These are phyloP conservation scores for Prosopocoilus inquinatus DNA, from an alignment of 2,888 invertebrate genomes.

Conservation along the genomic window DNA sequence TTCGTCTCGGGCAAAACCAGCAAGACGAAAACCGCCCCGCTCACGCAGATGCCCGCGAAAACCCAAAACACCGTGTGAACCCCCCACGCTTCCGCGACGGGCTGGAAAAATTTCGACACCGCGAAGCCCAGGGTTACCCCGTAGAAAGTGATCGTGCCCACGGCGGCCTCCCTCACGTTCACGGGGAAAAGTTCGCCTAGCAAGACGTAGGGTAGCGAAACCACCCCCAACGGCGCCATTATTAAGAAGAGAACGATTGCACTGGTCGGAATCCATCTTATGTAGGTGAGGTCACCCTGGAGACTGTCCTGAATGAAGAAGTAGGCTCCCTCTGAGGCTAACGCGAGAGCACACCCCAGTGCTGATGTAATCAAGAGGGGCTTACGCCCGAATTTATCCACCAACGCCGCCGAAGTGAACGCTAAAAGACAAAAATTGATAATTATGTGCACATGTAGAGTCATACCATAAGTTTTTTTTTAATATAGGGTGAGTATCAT, in stretches of 20 bases:
- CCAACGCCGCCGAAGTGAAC: slow-evolving; percentile 36
- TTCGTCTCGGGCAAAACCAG: slow-evolving; percentile 63
- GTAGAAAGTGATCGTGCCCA: slow-evolving; percentile 58
- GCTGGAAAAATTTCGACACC: slow-evolving; percentile 61
- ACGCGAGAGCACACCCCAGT: slow-evolving; percentile 54
- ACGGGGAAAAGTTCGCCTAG: slow-evolving; percentile 65
- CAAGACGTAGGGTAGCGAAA: slow-evolving; percentile 61
- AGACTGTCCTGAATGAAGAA: slow-evolving; percentile 56
- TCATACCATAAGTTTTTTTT: too few species aligned
- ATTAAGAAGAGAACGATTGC: slow-evolving; percentile 60
- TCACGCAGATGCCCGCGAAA: slow-evolving; percentile 56
- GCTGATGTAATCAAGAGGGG: slow-evolving; percentile 57
- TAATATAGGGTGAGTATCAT: too few species aligned
- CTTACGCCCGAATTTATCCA: slow-evolving; percentile 57
- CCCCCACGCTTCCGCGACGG: slow-evolving; percentile 56
- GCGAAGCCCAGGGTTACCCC: slow-evolving; percentile 58
- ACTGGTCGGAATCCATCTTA: slow-evolving; percentile 56
- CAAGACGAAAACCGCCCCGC: slow-evolving; percentile 58
- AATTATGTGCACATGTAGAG: too few species aligned
- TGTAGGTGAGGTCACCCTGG: slow-evolving; percentile 43
- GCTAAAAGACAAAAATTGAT: slow-evolving; percentile 17
- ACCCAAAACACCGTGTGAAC: slow-evolving; percentile 60
- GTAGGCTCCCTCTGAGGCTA: slow-evolving; percentile 55
- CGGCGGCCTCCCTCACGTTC: slow-evolving; percentile 61
- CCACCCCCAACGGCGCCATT: slow-evolving; percentile 60